Conservation (phyloP, 2,113 vertebrate genomes). For the Aythya baeri region DNA sequence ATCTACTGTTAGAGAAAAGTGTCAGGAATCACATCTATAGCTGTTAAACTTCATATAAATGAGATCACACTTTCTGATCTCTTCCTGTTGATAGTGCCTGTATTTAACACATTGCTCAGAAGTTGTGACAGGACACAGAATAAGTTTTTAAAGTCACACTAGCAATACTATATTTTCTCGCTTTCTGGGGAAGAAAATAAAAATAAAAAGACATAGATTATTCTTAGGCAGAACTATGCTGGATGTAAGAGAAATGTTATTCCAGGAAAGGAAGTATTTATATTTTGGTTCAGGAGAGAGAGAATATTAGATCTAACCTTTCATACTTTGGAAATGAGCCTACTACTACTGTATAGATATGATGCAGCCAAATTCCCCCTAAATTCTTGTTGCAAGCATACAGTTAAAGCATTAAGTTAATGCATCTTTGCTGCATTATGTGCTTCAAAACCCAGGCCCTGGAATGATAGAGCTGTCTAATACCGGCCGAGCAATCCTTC, state of each 20-base stretch:
- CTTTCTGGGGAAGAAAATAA: background rate
- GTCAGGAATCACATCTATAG: slow-evolving; percentile 9
- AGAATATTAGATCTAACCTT: background rate
- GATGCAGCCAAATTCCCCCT: background rate
- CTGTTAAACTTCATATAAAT: slow-evolving; percentile 35
- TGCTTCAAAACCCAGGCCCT: background rate
- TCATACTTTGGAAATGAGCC: background rate
- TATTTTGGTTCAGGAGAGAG: background rate
- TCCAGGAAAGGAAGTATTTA: background rate
- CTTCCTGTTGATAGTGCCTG: background rate
- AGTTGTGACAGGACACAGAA: background rate
- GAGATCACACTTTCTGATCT: slow-evolving; percentile 35
- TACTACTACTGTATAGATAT: background rate
- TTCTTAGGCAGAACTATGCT: background rate
- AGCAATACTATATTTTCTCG: background rate
- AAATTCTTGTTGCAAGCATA: background rate
- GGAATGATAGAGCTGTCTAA: background rate
- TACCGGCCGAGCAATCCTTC: background rate
- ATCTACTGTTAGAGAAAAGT: slow-evolving; percentile 9
- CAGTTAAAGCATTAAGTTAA: background rate
- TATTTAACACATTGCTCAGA: background rate
- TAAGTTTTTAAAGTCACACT: background rate
- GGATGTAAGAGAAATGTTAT: background rate
- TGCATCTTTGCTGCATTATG: background rate
- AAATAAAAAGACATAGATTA: background rate